phyloP scores from a whole-genome alignment of 2,113 vertebrate species.

The Pelodiscus sinensis region DNA sequence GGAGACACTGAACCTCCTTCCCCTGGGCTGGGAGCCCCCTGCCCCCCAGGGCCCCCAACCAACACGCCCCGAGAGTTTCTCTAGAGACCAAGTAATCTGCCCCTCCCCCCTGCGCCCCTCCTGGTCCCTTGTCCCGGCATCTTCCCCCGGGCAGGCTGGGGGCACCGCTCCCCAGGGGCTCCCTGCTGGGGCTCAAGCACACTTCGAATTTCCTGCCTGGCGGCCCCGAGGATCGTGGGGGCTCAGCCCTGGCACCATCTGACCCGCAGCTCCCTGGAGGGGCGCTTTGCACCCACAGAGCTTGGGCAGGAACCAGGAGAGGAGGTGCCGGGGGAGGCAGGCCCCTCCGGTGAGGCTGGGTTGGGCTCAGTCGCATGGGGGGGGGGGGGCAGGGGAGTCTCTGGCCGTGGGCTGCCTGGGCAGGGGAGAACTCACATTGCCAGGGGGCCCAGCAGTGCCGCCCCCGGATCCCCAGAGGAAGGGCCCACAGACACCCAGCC shows the following conservation, averaged over 20 bases:
- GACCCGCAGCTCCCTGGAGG: background rate
- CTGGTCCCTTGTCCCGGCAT: no score
- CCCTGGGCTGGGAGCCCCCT: background rate
- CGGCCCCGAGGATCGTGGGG: no score
- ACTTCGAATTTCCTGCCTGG: no score
- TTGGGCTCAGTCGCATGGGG: background rate
- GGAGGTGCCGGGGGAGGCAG: background rate
- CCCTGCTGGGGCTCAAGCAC: no score
- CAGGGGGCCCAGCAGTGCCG: background rate
- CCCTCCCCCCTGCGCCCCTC: background rate
- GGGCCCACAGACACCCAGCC: background rate
- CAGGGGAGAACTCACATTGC: background rate
- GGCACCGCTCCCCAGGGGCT: background rate
- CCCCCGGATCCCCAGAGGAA: background rate
- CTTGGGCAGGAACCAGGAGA: background rate
- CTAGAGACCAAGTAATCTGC: background rate
- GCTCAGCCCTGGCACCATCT: background rate
- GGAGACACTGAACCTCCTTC: background rate
- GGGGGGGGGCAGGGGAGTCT: background rate
- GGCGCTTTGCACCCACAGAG: background rate
- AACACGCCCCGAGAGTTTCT: background rate
- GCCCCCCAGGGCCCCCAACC: background rate
- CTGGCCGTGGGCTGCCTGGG: background rate
- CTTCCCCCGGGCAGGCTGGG: no score
- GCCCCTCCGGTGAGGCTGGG: background rate